Evolutionary conservation across 2,888 invertebrate species (phyloP), one percentile per base, ranked within the genome.

Genomic region (Ochlodes sylvanus): DNA sequence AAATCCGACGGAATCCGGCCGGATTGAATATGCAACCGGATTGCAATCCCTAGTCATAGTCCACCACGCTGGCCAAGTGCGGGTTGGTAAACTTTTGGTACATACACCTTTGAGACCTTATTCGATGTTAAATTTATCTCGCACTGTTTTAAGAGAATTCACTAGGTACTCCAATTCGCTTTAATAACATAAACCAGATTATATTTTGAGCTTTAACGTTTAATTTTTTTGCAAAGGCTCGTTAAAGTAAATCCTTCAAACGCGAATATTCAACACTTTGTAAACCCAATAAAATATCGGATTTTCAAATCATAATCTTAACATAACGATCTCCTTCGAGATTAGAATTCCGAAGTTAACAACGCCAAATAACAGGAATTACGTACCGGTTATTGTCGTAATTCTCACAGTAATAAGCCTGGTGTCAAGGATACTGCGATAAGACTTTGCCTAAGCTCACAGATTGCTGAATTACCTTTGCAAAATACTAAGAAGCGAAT

Each of bases 331-430:
- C 34, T 34, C 32, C 34, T 55, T 10, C 55, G 17, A 34, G 34
- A 32, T 55, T 55, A 32, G 34, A 55, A 55, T 55, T 55, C 55
- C 55, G 34, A 55, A 55, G 34, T 52, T 55, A 55, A 55, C 55
- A 34, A 55, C 55, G 15, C 55, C 15, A 55, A 55, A 55, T 55
- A 55, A 55, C 34, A 55, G 55, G 55, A 34, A 55, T 55, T 55
- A 55, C 15, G 15, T 55, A 34, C 4, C 34, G 17, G 55, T 55
- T 27, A 17, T 17, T 55, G 55, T 55, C 32, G 55, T 34, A 55
- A 32, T 55, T 34, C 55, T 55, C 34, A 15, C 32, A 34, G 34
- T 55, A 55, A 55, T 55, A 55, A 55, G n/a, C 55, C 34, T 34
- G n/a, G 34, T 55, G 34, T 55, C 55, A 55, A 55, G 55, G 55